Conservation (phyloP, 2,888 invertebrate species). For the Drosophila kanekoi region DNA sequence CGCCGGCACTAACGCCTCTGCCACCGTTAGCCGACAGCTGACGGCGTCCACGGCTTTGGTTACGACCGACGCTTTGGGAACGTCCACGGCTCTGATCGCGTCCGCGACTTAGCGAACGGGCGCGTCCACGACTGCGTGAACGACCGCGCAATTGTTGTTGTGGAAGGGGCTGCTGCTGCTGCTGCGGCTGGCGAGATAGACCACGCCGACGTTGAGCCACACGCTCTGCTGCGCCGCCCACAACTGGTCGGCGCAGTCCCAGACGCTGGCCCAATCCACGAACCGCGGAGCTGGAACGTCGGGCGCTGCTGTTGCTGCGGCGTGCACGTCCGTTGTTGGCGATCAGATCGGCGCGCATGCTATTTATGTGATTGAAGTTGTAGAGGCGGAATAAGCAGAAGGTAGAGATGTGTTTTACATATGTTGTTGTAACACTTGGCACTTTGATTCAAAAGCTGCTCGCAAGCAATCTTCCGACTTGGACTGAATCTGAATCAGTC, state of each 20-base stretch:
- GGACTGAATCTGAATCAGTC: constrained; percentile 15
- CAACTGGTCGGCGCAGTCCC: constrained; percentile 68
- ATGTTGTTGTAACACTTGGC: constrained; percentile 50
- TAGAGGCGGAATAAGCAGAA: constrained; percentile 68
- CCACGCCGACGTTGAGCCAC: constrained; percentile 70
- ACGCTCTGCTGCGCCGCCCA: constrained; percentile 78
- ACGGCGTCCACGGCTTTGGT: constrained; percentile 51
- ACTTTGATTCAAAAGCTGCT: constrained; percentile 28
- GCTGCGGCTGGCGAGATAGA: constrained; percentile 41
- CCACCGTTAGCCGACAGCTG: constrained; percentile 40
- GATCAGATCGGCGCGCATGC: constrained; percentile 85
- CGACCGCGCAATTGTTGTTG: constrained; percentile 60
- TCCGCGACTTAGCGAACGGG: constrained; percentile 43
- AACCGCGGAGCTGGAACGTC: constrained; percentile 76
- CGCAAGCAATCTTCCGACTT: constrained; percentile 39
- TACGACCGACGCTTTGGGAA: constrained; percentile 26
- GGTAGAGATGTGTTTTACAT: constrained; percentile 54
- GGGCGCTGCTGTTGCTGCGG: constrained; percentile 58
- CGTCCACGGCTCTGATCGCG: constrained; percentile 43
- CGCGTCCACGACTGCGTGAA: constrained; percentile 74
- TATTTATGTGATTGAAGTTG: constrained; percentile 66
- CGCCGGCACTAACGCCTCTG: constrained; percentile 12
- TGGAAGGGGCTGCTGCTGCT: constrained; percentile 48
- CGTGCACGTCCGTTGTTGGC: constrained; percentile 54
- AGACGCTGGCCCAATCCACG: constrained; percentile 77